These are phyloP conservation scores for Epinephelus lanceolatus DNA, from an alignment of 2,113 vertebrate species.

Conservation along the genomic window DNA sequence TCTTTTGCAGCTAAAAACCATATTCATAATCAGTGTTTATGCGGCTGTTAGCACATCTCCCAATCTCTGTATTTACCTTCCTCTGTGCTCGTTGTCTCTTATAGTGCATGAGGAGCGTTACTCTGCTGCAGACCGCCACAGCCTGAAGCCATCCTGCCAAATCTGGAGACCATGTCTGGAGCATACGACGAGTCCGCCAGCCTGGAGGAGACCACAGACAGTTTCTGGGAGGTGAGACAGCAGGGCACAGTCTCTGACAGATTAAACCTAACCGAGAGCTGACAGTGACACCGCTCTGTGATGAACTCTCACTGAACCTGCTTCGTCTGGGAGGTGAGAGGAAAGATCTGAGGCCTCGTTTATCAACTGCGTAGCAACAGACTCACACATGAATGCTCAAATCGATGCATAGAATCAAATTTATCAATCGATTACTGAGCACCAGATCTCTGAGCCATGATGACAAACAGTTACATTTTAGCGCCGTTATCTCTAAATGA, in stretches of 20 bases:
- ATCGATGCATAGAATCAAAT: background rate
- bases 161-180: constrained; percentile 90
- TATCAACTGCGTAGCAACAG: background rate
- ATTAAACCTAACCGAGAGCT: constrained; percentile 17
- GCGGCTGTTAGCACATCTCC: background rate
- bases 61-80: constrained; percentile 29
- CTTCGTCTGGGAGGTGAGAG: background rate
- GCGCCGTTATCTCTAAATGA: background rate
- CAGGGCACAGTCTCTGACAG: constrained; percentile 7
- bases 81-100: constrained; percentile 29
- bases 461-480: background rate
- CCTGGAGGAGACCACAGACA: constrained; percentile 91
- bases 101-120: constrained; percentile 79
- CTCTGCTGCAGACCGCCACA: constrained; percentile 62
- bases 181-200: constrained; percentile 90
- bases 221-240: constrained; percentile 96
- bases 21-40: background rate
- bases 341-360: background rate
- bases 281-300: background rate
- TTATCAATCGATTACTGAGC: background rate
- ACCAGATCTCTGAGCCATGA: background rate
- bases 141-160: constrained; percentile 67
- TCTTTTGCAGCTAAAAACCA: background rate
- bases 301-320: constrained; percentile 55
- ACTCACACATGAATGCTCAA: background rate